Evolutionary conservation across 2,113 vertebrate species (phyloP), one percentile per base, ranked within the genome.

Genomic region (Mixornis gularis): DNA sequence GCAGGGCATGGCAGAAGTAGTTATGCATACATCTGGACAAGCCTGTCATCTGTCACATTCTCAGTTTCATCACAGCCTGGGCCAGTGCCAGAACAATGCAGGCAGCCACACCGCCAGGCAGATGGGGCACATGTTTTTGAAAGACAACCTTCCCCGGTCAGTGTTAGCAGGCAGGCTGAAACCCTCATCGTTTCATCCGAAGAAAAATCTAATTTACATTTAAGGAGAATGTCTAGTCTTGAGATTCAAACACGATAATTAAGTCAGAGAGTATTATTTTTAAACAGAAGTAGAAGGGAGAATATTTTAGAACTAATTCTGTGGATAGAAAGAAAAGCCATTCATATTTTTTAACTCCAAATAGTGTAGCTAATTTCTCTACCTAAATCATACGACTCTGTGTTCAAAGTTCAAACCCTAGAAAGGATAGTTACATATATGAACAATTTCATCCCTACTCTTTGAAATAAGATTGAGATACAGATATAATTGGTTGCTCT

Each of bases 21-120:
- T 44, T 65, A n/a, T n/a, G 73, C 7, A 6, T 71, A 93, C 90
- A 94, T 94, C 92, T 95, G 94, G 92, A 89, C 79, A 59, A 44
- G 79, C 6, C 76, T 85, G 90, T 87, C 76, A 87, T 92, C 91
- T 93, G 91, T 82, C 93, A 89, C 91, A 68, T 85, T 89, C 87
- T 80, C 70, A 38, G 71, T 60, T 87, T 71, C 85, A 80, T 85
- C 63, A n/a, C 41, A 64, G 78, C n/a, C 78, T 89, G 94, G 83
- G 80, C 77, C 77, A 5, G 9, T 34, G 95, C 91, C 86, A 88
- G 91, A 36, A 40, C 20, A 2, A 80, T 6, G 80, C 84, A 80
- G 89, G 89, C 94, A 93, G 93, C 77, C 89, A 38, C 88, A 36
- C 8, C 4, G 0, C 66, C 89, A 70, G 85, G 94, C 94, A 87